phyloP scores from a whole-genome alignment of 2,113 vertebrate species.

The Pelecanoides urinatrix region DNA sequence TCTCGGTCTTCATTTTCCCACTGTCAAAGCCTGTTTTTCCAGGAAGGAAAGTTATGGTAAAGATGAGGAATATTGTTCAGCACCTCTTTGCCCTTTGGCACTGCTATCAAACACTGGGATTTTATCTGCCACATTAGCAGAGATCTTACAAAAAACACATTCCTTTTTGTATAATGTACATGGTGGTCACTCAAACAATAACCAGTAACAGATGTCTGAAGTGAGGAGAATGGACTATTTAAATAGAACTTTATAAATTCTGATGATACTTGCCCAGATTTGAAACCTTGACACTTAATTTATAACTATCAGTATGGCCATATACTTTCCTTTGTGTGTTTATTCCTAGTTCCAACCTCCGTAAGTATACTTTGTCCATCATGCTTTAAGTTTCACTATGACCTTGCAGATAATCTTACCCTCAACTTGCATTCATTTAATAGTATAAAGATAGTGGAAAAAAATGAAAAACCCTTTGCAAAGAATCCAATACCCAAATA shows the following conservation, averaged over 20 bases:
- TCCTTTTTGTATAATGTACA: constrained; percentile 65
- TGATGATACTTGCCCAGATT: constrained; percentile 55
- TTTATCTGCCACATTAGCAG: constrained; percentile 28
- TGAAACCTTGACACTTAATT: constrained; percentile 52
- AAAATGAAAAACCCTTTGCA: constrained; percentile 16
- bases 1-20: constrained; percentile 74
- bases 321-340: neutral
- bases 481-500: constrained; percentile 52
- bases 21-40: constrained; percentile 69
- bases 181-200: constrained; percentile 83
- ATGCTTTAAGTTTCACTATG: constrained; percentile 25
- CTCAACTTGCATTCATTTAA: constrained; percentile 47
- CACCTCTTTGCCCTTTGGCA: constrained; percentile 59
- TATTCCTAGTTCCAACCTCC: neutral
- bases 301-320: constrained; percentile 35
- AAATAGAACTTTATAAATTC: constrained; percentile 55
- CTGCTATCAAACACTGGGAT: constrained; percentile 31
- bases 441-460: constrained; percentile 16
- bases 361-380: constrained; percentile 6
- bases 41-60: constrained; percentile 56
- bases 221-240: constrained; percentile 60
- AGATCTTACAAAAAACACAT: constrained; percentile 51
- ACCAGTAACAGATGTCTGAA: constrained; percentile 79
- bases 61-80: constrained; percentile 59
- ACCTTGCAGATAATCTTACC: constrained; percentile 49